Evolutionary conservation across 2,797 vertebrate genomes (phyloP).

Genomic region (Steatocranus sp.): DNA sequence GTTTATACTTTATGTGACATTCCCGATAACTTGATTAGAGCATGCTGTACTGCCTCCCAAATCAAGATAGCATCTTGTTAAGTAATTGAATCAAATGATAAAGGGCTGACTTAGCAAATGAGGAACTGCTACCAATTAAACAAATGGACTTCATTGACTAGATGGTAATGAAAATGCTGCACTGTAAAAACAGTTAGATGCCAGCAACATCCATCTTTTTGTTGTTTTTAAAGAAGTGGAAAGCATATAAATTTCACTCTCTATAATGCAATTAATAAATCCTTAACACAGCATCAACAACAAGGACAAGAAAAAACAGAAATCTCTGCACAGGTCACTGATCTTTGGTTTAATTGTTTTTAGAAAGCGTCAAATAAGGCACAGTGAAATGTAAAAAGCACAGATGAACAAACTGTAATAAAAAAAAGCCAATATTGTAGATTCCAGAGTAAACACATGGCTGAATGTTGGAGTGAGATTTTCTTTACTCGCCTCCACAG

Average conservation of each 20-base stretch:
- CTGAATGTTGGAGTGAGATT: slow-evolving; percentile 13
- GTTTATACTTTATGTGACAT: slow-evolving; percentile 19
- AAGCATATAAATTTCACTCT: not conserved
- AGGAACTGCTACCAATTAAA: slow-evolving; percentile 56
- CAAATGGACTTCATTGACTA: slow-evolving; percentile 53
- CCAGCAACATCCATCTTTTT: slow-evolving; percentile 37
- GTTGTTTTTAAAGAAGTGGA: slow-evolving; percentile 26
- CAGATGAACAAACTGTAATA: not conserved
- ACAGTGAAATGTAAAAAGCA: not conserved
- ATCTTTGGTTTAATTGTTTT: slow-evolving; percentile 65
- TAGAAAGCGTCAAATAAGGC: slow-evolving; percentile 50
- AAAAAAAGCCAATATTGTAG: not conserved
- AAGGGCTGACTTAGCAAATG: slow-evolving; percentile 61
- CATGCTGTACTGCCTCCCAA: slow-evolving; percentile 53
- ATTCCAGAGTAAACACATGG: not conserved
- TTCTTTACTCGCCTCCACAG: slow-evolving; percentile 87
- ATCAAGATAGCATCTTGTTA: slow-evolving; percentile 39
- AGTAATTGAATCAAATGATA: slow-evolving; percentile 62
- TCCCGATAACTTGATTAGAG: slow-evolving; percentile 51
- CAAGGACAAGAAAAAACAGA: slow-evolving; percentile 11
- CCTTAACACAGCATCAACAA: slow-evolving; percentile 31
- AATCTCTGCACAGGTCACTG: slow-evolving; percentile 45
- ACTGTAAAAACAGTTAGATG: slow-evolving; percentile 4
- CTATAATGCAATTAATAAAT: slow-evolving; percentile 10
- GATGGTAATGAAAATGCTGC: slow-evolving; percentile 35